These are phyloP conservation scores for Acipenser oxyrinchus DNA, from an alignment of 2,797 vertebrate genomes.

Conservation along the genomic window DNA sequence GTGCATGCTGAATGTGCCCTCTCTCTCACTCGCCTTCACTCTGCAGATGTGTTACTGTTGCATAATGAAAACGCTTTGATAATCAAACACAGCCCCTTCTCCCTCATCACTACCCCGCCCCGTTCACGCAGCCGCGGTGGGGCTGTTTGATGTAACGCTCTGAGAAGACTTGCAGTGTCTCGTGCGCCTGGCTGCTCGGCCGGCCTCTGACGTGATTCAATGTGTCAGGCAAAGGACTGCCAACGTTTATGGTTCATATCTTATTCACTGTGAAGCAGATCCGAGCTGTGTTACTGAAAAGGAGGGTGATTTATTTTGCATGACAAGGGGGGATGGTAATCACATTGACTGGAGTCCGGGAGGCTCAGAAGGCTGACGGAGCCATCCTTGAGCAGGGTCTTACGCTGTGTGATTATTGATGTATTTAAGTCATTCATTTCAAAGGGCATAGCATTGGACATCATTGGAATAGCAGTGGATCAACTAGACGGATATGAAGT, in stretches of 20 bases:
- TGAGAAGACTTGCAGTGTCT: slow-evolving; percentile 30
- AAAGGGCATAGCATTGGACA: slow-evolving; percentile 9
- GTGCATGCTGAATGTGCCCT: slow-evolving; percentile 55
- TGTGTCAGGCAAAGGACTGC: slow-evolving; percentile 57
- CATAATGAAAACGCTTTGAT: slow-evolving; percentile 70
- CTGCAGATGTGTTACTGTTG: slow-evolving; percentile 49
- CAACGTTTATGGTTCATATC: slow-evolving; percentile 65
- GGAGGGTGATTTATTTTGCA: slow-evolving; percentile 72
- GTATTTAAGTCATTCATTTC: no score
- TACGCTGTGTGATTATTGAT: no score
- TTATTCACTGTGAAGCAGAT: slow-evolving; percentile 59
- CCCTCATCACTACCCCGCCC: slow-evolving; percentile 38
- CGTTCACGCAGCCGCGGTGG: slow-evolving; percentile 29
- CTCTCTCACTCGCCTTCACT: slow-evolving; percentile 40
- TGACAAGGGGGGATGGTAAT: slow-evolving; percentile 39
- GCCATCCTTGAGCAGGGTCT: no score
- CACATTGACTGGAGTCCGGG: background rate
- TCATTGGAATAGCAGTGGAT: no score
- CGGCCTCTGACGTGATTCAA: slow-evolving; percentile 51
- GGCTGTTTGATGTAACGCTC: slow-evolving; percentile 31
- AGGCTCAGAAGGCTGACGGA: background rate
- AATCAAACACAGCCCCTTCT: slow-evolving; percentile 50
- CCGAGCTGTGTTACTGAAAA: slow-evolving; percentile 38
- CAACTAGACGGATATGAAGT: no score
- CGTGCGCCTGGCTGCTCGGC: slow-evolving; percentile 30